Percentiles rank a stretch among this genome's conserved stretches.
Conservation (phyloP, 2,888 invertebrate species). For the Leucania comma region DNA sequence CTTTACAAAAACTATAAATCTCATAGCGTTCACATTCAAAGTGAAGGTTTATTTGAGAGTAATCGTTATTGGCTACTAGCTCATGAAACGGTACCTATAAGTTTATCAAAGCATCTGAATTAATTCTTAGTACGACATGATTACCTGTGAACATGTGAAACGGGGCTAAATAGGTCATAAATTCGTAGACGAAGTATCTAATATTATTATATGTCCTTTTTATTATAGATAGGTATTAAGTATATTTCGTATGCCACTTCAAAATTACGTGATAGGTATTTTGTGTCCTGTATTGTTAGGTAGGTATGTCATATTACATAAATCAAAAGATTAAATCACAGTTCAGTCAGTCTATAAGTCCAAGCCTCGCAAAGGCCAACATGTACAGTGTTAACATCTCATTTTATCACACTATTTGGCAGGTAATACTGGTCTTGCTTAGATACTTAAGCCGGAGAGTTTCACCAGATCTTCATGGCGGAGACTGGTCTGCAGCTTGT, state of each 20-base stretch:
- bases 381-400: constrained; percentile 3
- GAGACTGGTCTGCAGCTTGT: neutral
- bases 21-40: constrained; percentile 18
- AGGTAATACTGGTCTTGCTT: neutral
- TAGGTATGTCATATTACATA: neutral
- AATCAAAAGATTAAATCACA: constrained; percentile 8
- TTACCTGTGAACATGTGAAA: constrained; percentile 9
- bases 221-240: neutral
- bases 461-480: constrained; percentile 3
- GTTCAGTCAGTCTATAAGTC: neutral
- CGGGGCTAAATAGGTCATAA: neutral
- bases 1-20: constrained; percentile 43
- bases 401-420: constrained; percentile 24
- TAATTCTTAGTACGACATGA: constrained; percentile 8
- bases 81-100: neutral
- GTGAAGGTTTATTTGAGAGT: constrained; percentile 15
- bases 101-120: neutral
- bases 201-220: neutral
- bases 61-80: neutral
- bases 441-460: neutral
- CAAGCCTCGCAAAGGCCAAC: neutral
- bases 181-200: neutral
- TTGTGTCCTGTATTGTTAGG: neutral
- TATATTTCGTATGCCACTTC: neutral
- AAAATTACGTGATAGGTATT: neutral